These are phyloP conservation scores for Cisticola juncidis DNA, from an alignment of 2,113 vertebrate species.

Conservation along the genomic window DNA sequence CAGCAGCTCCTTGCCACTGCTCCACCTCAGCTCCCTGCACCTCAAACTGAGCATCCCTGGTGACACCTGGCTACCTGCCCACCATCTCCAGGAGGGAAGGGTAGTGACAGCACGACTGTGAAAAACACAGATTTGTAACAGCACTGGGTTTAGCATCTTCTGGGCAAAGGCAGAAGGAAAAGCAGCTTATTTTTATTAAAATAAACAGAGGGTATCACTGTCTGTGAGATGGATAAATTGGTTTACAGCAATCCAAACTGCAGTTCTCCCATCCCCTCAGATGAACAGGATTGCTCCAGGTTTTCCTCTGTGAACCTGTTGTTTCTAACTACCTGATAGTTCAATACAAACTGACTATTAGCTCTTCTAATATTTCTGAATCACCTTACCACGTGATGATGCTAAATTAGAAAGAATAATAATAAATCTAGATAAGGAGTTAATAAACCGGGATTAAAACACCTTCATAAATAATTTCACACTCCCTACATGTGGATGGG, in stretches of 20 bases:
- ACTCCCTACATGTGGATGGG: background rate
- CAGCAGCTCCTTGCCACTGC: background rate
- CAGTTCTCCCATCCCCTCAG: background rate
- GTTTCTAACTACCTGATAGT: background rate
- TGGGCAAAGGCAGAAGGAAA: background rate
- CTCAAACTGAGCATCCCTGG: background rate
- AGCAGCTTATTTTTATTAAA: background rate
- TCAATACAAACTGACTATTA: background rate
- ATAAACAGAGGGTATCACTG: background rate
- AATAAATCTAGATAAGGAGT: constrained; percentile 6
- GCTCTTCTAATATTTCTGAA: constrained; percentile 4
- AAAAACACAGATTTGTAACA: background rate
- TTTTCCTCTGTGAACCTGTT: background rate
- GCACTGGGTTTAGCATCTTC: background rate
- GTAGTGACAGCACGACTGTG: background rate
- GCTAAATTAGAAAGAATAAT: background rate
- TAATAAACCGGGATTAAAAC: background rate
- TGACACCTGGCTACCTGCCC: background rate
- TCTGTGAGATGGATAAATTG: background rate
- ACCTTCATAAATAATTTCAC: background rate
- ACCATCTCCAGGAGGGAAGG: background rate
- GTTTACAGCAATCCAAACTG: accelerated
- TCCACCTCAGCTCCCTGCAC: background rate
- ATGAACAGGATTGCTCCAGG: background rate
- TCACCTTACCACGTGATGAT: background rate